A percentile compares a stretch with the other conserved stretches of the same genome.
Evolutionary conservation across 2,797 vertebrate species (phyloP).

Genomic region (Amblyraja radiata): DNA sequence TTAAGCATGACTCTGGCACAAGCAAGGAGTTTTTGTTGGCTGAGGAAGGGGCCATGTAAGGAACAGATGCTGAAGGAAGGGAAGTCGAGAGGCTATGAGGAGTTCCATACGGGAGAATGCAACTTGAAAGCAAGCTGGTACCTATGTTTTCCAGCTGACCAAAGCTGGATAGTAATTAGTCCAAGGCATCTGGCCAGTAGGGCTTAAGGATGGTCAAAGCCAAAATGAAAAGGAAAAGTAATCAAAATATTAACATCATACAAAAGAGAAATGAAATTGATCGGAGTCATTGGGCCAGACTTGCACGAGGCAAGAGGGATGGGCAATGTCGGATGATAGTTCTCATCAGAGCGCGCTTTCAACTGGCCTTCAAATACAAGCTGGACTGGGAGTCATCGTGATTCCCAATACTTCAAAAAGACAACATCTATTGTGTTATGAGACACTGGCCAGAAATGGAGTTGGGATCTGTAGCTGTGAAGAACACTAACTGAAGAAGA

Average conservation of each 20-base stretch:
- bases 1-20: background rate
- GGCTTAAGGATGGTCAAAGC: background rate
- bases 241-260: background rate
- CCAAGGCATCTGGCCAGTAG: background rate
- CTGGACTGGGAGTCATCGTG: background rate
- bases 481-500: background rate
- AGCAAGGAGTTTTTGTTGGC: background rate
- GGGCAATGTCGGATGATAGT: background rate
- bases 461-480: background rate
- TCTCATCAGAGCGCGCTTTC: background rate
- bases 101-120: background rate
- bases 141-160: background rate
- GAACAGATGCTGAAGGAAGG: background rate
- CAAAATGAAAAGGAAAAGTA: background rate
- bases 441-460: background rate
- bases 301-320: background rate
- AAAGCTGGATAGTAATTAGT: conserved; percentile 3
- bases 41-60: background rate
- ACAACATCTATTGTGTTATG: background rate
- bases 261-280: background rate
- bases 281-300: background rate
- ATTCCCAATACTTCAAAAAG: background rate
- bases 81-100: background rate
- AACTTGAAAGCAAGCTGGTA: conserved; percentile 3
- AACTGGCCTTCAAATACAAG: background rate